phyloP scores from a whole-genome alignment of 2,888 invertebrate species.

The Lochmaea capreae region DNA sequence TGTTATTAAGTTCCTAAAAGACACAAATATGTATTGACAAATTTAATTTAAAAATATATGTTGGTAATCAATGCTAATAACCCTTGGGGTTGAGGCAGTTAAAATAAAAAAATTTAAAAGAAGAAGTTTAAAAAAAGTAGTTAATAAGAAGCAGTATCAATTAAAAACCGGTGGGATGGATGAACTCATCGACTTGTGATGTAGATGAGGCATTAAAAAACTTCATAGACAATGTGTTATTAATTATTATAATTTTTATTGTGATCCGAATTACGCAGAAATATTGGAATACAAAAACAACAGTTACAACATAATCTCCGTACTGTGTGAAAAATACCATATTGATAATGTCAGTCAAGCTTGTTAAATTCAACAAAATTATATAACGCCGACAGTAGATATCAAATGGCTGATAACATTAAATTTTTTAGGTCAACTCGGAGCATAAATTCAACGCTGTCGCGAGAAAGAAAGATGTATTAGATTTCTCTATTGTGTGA shows the following conservation, averaged over 20 bases:
- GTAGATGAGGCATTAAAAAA: neutral
- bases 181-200: neutral
- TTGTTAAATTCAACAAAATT: conserved; percentile 6
- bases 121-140: no score
- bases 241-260: neutral
- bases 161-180: neutral
- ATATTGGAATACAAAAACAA: neutral
- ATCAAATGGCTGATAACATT: conserved; percentile 6
- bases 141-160: neutral
- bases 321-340: conserved; percentile 2
- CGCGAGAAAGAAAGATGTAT: neutral
- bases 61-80: no score
- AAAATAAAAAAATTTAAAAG: no score
- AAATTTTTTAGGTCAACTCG: neutral
- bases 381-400: conserved; percentile 2
- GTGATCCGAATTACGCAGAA: conserved; percentile 1
- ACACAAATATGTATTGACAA: no score
- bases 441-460: neutral
- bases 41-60: no score
- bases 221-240: neutral
- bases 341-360: conserved; percentile 5
- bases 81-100: no score
- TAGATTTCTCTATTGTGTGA: conserved; percentile 2
- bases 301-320: conserved; percentile 1
- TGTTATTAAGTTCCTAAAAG: no score